A percentile compares a stretch with the other conserved stretches of the same genome.
Conservation (phyloP, 2,113 vertebrate species). For the Seriola aureovittata region DNA sequence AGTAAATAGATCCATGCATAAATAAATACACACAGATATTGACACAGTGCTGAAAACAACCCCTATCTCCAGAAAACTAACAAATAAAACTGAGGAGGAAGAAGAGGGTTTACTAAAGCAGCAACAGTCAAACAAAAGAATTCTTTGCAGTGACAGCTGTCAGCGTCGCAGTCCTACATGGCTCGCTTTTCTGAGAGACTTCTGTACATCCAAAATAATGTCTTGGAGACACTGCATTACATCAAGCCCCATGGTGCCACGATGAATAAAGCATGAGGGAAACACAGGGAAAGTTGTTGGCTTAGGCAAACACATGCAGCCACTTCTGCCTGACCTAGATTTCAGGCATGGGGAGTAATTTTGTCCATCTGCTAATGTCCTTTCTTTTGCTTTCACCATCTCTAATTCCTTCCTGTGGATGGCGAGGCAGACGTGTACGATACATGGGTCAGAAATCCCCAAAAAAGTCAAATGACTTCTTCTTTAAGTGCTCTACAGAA, state of each 20-base stretch:
- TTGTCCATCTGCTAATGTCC: constrained; percentile 40
- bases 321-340: constrained; percentile 73
- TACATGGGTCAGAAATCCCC: neutral
- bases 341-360: constrained; percentile 37
- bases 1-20: neutral
- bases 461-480: neutral
- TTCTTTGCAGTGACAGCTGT: constrained; percentile 57
- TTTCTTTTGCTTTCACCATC: constrained; percentile 5
- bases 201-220: constrained; percentile 48
- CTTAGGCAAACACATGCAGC: constrained; percentile 54
- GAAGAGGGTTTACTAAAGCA: constrained; percentile 4
- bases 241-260: constrained; percentile 43
- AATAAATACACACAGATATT: neutral
- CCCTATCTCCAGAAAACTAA: neutral
- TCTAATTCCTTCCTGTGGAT: constrained; percentile 34
- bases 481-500: neutral
- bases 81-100: constrained; percentile 6
- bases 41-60: constrained; percentile 1
- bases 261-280: constrained; percentile 75
- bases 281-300: constrained; percentile 61
- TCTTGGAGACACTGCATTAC: constrained; percentile 50
- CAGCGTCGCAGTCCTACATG: constrained; percentile 34
- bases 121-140: constrained; percentile 30
- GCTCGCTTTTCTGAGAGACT: constrained; percentile 37
- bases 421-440: neutral